A percentile compares a stretch with the other conserved stretches of the same genome.
Conservation (phyloP, 2,888 invertebrate species). For the Sinodicranocentrus sp. region DNA sequence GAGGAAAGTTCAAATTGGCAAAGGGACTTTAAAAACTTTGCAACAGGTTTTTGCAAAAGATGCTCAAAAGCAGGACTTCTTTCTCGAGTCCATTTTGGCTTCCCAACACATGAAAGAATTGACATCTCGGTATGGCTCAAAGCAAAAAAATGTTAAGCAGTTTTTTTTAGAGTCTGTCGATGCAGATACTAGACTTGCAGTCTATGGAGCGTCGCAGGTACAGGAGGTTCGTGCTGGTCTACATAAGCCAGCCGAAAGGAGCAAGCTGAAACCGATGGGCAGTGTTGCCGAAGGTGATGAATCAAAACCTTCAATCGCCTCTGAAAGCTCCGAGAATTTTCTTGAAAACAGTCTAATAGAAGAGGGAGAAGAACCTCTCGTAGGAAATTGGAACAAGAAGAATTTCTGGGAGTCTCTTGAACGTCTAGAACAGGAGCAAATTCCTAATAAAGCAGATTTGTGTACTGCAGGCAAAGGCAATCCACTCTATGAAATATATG, state of each 20-base stretch:
- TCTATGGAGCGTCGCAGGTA: conserved; percentile 17
- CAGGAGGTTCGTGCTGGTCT: conserved; percentile 16
- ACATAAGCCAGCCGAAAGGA: neutral
- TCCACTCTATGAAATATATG: conserved; percentile 34
- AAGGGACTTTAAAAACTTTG: conserved; percentile 21
- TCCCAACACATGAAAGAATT: conserved; percentile 68
- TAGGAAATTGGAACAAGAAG: conserved; percentile 37
- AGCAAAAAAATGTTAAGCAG: conserved; percentile 68
- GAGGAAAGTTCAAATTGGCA: conserved; percentile 39
- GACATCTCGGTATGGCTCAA: conserved; percentile 65
- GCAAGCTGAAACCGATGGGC: neutral
- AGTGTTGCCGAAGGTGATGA: neutral
- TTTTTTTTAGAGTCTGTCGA: conserved; percentile 59
- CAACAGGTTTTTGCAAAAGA: conserved; percentile 28
- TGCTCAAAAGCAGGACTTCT: conserved; percentile 20
- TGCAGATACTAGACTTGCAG: conserved; percentile 33
- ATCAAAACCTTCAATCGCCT: neutral
- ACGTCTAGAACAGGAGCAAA: conserved; percentile 27
- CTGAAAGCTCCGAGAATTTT: neutral
- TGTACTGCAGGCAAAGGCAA: conserved; percentile 12
- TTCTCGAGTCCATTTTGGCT: conserved; percentile 65
- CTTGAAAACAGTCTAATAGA: neutral
- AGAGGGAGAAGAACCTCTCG: conserved; percentile 6
- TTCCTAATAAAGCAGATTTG: neutral
- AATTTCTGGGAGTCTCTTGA: conserved; percentile 55